Evolutionary conservation across 1,140 invertebrate genomes (phyloP), one percentile per base, ranked within the genome.

Genomic region (Stegodyphus mimosarum): DNA sequence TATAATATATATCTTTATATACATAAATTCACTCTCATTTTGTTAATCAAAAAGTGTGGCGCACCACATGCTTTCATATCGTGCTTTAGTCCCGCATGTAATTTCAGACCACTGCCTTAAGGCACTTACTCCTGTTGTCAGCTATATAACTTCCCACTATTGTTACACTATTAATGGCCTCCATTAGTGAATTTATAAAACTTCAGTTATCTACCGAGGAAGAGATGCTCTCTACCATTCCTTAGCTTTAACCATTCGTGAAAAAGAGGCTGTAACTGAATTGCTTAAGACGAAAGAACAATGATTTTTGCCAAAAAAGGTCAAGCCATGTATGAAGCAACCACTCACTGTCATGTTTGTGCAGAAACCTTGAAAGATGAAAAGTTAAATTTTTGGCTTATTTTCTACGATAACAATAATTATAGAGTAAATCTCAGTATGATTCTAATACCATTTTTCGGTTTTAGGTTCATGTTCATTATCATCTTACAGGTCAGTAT

Each of bases 141-240:
- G 1, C 9, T 6, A 67, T 67, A 13, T n/a, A 7, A 9, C 17
- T 17, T 67, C 10, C 17, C 4, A 18, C 7, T 74, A n/a, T 74
- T 53, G 10, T 7, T 74, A 74, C 6, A 15, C 15, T 48, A 74
- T 53, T n/a, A 48, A 7, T 74, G 15, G 17, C 33, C 10, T 17
- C 6, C 6, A 73, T 73, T 7, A 17, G 33, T 6, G 33, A 73
- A 6, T 6, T 18, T 6, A 9, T 10, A 10, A 7, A 11, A 73
- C 7, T 10, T 17, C 71, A 13, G 71, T 73, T n/a, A 33, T n/a
- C 17, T 73, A 73, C n/a, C 7, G 71, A 73, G 71, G 71, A 11
- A 11, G 6, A 33, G 17, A 73, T 73, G 71, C 71, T 11, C 6
- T 52, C 6, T 7, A 73, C 6, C 11, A n/a, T n/a, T 66, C n/a